Percentiles rank a stretch among this genome's conserved stretches.
Conservation (phyloP, 1,140 invertebrate genomes). For the Pemphigus obesinymphae region DNA sequence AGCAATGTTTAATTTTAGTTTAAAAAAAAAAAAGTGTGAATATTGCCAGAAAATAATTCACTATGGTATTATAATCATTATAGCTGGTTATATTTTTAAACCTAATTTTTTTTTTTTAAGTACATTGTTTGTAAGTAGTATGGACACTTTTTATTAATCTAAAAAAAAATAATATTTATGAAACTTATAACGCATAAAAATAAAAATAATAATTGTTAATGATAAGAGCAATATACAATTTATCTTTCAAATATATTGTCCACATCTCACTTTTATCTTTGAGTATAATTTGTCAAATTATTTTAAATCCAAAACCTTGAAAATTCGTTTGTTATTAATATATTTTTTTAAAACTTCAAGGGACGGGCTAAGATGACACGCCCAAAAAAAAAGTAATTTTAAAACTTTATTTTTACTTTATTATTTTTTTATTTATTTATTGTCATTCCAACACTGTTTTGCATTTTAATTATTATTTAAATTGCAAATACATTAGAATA, state of each 20-base stretch:
- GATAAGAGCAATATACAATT: not conserved
- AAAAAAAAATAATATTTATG: conserved; percentile 2
- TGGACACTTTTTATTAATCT: conserved; percentile 1
- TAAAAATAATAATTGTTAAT: not conserved
- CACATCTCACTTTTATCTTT: not conserved
- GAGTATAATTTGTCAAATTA: not conserved
- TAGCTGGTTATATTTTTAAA: not conserved
- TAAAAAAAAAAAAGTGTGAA: not conserved
- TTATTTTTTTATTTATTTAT: not conserved
- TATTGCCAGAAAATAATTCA: conserved; percentile 5
- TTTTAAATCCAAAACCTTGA: not conserved
- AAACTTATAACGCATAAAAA: not conserved
- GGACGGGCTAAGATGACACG: not conserved
- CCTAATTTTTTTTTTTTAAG: conserved; percentile 2
- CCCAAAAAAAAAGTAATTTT: conserved; percentile 6
- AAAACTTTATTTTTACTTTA: not conserved
- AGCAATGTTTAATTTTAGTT: conserved; percentile 18
- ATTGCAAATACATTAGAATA: not conserved
- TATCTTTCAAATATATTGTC: not conserved
- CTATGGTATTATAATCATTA: not conserved
- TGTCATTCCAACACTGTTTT: not conserved
- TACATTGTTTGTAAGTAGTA: conserved; percentile 4
- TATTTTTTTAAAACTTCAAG: not conserved
- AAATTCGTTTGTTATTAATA: not conserved
- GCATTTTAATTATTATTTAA: conserved; percentile 24